Base-by-base conservation (phyloP, 1,140 invertebrate species). In the Brachionus koreanus region DNA sequence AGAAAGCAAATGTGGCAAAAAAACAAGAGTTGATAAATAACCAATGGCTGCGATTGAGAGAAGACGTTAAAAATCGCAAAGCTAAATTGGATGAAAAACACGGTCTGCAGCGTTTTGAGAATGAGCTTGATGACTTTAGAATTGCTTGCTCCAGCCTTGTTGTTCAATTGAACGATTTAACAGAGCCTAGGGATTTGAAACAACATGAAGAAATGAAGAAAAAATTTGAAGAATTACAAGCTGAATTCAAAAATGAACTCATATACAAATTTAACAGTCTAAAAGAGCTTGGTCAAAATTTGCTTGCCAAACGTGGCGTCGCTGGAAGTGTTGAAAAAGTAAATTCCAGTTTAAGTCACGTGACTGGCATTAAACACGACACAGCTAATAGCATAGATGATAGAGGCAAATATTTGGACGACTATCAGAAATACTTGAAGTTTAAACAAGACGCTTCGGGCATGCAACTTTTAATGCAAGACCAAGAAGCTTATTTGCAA, bases 391-490 rank as follows among this genome's bases (percentile, higher is more conserved):
- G 12, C n/a, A 23, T 74, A 39, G 43, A 74, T 1, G 69, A 74
- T 19, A 74, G 23, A 39, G 23, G 25, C 39, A 46, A 46, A 19
- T 74, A 74, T 33, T 46, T 74, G 19, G 42, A 74, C 13, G 42
- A 74, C 42, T 74, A n/a, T 33, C 49, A 65, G 5, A 43, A 65
- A 12, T 79, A 79, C 43, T 79, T 79, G 19, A 79, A 79, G 16
- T 79, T 79, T 43, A 79, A 79, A 37, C 76, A 79, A 61, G 97
- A 99, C 89, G 96, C 96, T 0, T 96, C 98, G 88, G 94, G 97
- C 86, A 96, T 98, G 83, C 96, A 98, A 89, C 95, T 96, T 0
- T 93, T 94, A 4, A 96, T 94, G 43, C 94, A 94, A 74, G 94
- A 94, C 46, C 96, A 98, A 87, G 93, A 96, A 87, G 93, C 94